Evolutionary conservation across 2,888 invertebrate genomes (phyloP).

Genomic region (Lithophane ornitopus): DNA sequence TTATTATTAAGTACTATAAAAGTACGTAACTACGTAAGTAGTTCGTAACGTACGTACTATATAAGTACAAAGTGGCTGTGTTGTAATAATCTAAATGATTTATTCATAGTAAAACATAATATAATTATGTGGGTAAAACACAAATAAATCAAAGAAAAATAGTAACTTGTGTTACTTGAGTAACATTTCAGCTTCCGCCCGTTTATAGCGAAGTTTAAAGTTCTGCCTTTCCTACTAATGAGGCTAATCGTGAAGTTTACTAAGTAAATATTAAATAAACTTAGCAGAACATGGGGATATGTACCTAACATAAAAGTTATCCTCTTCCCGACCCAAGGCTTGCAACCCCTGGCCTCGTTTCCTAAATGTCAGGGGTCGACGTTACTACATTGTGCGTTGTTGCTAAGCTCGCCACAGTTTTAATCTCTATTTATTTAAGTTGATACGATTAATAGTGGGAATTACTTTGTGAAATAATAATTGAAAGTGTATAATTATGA

Average conservation of each 20-base stretch:
- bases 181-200: slow-evolving; percentile 12
- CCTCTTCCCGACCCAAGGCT: slow-evolving; percentile 48
- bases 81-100: not conserved
- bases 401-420: slow-evolving; percentile 30
- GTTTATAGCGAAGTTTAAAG: slow-evolving; percentile 25
- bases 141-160: not conserved
- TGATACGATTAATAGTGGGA: slow-evolving; percentile 21
- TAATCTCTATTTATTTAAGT: slow-evolving; percentile 47
- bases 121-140: not conserved
- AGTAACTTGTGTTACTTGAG: not conserved
- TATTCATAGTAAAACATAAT: not conserved
- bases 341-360: slow-evolving; percentile 50
- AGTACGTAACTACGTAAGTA: too few species aligned
- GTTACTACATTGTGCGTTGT: slow-evolving; percentile 29
- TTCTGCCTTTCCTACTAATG: slow-evolving; percentile 14
- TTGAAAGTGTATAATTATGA: not conserved
- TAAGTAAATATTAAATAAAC: slow-evolving; percentile 52
- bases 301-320: slow-evolving; percentile 48
- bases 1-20: too few species aligned
- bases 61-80: not conserved
- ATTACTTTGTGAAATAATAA: slow-evolving; percentile 2
- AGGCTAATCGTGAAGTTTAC: slow-evolving; percentile 41
- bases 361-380: slow-evolving; percentile 62
- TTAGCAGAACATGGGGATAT: slow-evolving; percentile 39
- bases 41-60: too few species aligned